Base-by-base conservation (phyloP, 2,113 vertebrate species). In the Burhinus oedicnemus region DNA sequence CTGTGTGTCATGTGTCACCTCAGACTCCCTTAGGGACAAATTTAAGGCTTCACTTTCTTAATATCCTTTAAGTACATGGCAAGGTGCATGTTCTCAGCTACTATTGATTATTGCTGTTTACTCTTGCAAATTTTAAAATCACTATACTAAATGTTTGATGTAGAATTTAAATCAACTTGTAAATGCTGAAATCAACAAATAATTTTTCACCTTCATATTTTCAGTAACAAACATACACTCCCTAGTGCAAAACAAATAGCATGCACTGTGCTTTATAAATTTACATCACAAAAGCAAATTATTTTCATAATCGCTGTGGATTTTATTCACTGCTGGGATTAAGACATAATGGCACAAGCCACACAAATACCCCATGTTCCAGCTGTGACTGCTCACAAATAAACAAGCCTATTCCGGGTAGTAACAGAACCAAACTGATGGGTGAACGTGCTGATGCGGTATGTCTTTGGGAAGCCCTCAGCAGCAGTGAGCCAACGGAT, bases 21-120 rank as follows among this genome's bases (percentile, higher is more conserved):
- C 84, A 94, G 40, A 77, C 89, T 94, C 89, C 94, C 91, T 80
- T 71, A 85, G 89, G 93, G 93, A 94, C 38, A 93, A 94, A 90
- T 87, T 45, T 80, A 83, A 86, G 51, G 74, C 45, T 93, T 96
- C 27, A 22, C 16, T 93, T 95, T 82, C 81, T 84, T 66, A 69
- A 49, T 45, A 58, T 68, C 40, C 49, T 71, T 27, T 82, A 85
- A 95, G 47, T 45, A 62, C 2, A 4, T 58, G 30, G 38, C 57
- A 87, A 60, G 64, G 75, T 88, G 64, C 82, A 55, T 94, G 20
- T 51, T 94, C 58, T 86, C n/a, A 78, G 66, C 29, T 79, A 44
- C 32, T 69, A 93, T 80, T 58, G 75, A 91, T 93, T 82, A 77
- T 77, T 76, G 66, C 54, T 79, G 40, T 82, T 85, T 60, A 76